Conservation (phyloP, 2,113 vertebrate species). For the Tragulus kanchil region DNA sequence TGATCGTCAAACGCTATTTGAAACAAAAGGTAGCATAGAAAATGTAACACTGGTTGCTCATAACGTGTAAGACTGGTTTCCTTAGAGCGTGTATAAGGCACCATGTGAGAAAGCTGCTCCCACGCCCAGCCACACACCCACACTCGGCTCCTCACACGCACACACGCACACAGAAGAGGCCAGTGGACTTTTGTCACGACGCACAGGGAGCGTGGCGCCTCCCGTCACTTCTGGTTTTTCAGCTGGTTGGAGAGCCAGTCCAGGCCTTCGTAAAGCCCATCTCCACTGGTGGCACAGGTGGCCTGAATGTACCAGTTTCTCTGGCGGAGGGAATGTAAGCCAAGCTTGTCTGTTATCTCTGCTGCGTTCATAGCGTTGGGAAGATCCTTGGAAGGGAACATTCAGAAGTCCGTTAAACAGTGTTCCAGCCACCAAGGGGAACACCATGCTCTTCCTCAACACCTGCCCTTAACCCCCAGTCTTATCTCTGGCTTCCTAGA, state of each 20-base stretch:
- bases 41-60: constrained; percentile 47
- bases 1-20: not conserved
- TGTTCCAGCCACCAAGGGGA: not conserved
- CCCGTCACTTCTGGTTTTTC: constrained; percentile 89
- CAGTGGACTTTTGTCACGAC: constrained; percentile 30
- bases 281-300: constrained; percentile 91
- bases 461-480: not conserved
- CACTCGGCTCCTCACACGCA: constrained; percentile 37
- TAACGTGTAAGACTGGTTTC: constrained; percentile 62
- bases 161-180: constrained; percentile 63
- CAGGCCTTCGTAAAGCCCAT: constrained; percentile 92
- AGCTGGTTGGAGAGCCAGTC: constrained; percentile 92
- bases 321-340: constrained; percentile 86
- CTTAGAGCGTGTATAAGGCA: constrained; percentile 75
- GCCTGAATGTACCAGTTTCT: constrained; percentile 92
- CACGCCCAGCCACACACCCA: constrained; percentile 57
- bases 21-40: constrained; percentile 52
- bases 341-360: constrained; percentile 91
- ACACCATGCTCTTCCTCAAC: not conserved
- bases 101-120: constrained; percentile 81
- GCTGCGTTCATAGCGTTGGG: constrained; percentile 92
- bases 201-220: not conserved
- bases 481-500: not conserved
- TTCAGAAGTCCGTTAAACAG: not conserved
- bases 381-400: constrained; percentile 87